phyloP scores from a whole-genome alignment of 2,888 invertebrate genomes.

The Thysanoteuthis rhombus region DNA sequence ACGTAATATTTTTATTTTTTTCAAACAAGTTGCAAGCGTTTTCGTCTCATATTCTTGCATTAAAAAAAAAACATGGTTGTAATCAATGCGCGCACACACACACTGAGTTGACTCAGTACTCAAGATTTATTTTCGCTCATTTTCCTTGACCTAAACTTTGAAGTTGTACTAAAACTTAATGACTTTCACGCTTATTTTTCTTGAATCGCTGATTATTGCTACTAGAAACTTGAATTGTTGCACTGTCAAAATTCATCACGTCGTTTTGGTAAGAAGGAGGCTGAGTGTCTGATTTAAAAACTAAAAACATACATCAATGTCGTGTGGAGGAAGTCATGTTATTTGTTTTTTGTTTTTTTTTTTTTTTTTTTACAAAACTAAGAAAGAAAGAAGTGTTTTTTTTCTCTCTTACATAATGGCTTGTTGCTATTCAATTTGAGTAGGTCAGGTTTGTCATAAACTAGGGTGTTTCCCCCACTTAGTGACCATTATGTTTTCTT shows the following conservation, averaged over 20 bases:
- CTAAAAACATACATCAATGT: not conserved
- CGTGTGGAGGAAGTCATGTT: not conserved
- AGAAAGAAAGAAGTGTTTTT: not conserved
- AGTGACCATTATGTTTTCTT: not conserved
- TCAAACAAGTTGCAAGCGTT: not conserved
- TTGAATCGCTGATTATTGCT: not conserved
- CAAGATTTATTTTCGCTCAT: not conserved
- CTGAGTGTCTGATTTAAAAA: not conserved
- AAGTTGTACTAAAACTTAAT: not conserved
- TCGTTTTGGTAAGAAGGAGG: not conserved
- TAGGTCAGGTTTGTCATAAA: not conserved
- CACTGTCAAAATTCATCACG: not conserved
- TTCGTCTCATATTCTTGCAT: not conserved
- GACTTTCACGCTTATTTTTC: not conserved
- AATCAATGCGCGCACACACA: too few species aligned
- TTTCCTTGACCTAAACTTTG: not conserved
- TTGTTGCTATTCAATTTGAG: not conserved
- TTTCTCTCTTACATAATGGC: not conserved
- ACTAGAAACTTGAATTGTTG: not conserved
- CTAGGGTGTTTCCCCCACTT: not conserved
- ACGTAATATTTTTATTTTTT: too few species aligned
- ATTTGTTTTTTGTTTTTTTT: not conserved
- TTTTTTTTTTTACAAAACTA: not conserved
- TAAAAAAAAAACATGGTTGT: not conserved
- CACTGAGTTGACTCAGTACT: too few species aligned